phyloP scores from a whole-genome alignment of 2,888 invertebrate genomes.

The Branchipolynoe longqiensis region DNA sequence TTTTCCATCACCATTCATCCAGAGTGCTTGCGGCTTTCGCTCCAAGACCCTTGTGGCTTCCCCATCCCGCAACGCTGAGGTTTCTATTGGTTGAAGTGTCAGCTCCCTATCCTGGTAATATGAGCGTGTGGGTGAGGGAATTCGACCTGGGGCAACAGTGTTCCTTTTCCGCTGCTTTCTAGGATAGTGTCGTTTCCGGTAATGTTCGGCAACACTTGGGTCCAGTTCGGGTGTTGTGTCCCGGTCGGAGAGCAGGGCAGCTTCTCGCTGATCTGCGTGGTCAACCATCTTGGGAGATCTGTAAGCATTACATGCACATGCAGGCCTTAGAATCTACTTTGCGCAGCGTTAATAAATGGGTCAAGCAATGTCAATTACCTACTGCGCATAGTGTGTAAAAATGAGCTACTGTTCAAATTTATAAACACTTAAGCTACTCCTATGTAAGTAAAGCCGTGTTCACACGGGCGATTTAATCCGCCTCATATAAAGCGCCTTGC shows the following conservation, averaged over 20 bases:
- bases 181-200: neutral
- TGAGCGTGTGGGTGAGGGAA: neutral
- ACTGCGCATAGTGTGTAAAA: too few relatives aligned
- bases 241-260: slow-evolving; percentile 4
- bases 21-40: neutral
- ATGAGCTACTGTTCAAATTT: too few relatives aligned
- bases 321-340: neutral
- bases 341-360: too few relatives aligned
- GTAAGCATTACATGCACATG: neutral
- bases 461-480: too few relatives aligned
- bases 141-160: neutral
- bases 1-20: neutral
- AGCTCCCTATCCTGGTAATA: neutral
- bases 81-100: slow-evolving; percentile 18
- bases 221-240: slow-evolving; percentile 31
- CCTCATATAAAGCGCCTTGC: too few relatives aligned
- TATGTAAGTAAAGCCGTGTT: too few relatives aligned
- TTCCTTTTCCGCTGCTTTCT: slow-evolving; percentile 2
- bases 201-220: neutral
- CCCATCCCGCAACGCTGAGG: neutral
- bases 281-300: neutral
- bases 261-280: neutral
- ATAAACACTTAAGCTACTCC: too few relatives aligned
- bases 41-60: neutral
- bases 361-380: too few relatives aligned